Conservation (phyloP, 2,113 vertebrate species). For the Hemiprocne comata region DNA sequence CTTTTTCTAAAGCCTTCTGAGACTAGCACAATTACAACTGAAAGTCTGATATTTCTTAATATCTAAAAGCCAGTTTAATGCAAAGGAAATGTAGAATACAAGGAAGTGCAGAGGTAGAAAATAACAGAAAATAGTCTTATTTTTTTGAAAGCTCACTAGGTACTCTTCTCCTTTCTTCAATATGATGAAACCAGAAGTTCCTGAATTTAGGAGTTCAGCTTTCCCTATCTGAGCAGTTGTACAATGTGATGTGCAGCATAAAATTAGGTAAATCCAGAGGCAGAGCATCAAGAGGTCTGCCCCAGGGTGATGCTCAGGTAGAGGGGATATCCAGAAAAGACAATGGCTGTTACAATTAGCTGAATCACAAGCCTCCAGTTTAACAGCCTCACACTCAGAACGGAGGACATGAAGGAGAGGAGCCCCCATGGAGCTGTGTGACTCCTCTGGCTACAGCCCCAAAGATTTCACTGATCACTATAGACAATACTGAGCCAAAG, state of each 20-base stretch:
- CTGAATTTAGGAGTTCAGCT: not conserved
- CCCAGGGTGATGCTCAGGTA: not conserved
- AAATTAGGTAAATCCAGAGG: not conserved
- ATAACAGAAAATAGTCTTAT: not conserved
- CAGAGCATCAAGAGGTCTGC: not conserved
- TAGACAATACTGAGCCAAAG: not conserved
- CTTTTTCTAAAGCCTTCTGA: not conserved
- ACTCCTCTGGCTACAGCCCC: not conserved
- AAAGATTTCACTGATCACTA: not conserved
- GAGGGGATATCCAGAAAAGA: not conserved
- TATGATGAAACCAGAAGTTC: not conserved
- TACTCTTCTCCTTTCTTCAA: not conserved
- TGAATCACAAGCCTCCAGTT: not conserved
- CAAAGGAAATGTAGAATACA: not conserved
- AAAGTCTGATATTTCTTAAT: not conserved
- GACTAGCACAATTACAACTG: not conserved
- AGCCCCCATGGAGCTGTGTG: not conserved
- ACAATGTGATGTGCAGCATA: rapidly evolving
- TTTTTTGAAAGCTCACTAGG: not conserved
- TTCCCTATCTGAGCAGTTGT: not conserved
- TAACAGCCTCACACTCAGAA: not conserved
- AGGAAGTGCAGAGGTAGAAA: not conserved
- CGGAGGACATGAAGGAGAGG: not conserved
- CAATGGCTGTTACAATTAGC: not conserved
- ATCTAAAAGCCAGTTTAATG: not conserved